phyloP scores from a whole-genome alignment of 2,888 invertebrate species.

The Nephrotoma appendiculata region DNA sequence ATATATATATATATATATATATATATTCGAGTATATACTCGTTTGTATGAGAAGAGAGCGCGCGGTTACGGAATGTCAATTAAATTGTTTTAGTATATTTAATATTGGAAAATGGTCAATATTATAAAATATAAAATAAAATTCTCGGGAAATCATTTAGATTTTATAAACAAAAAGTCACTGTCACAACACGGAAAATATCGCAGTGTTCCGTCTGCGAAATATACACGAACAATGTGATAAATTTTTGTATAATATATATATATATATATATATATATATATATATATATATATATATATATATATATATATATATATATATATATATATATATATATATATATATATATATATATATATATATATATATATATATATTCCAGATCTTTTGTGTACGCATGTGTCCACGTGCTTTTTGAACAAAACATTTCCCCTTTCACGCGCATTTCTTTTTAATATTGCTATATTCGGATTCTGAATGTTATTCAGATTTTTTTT shows the following conservation, averaged over 20 bases:
- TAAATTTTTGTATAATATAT: neutral
- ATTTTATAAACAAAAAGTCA: neutral
- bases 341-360: too few relatives aligned
- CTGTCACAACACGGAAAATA: neutral
- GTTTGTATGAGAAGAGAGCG: neutral
- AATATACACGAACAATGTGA: neutral
- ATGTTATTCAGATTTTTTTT: neutral
- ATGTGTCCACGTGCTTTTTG: neutral
- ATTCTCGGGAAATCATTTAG: neutral
- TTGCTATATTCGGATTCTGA: neutral
- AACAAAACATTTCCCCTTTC: neutral
- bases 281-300: too few relatives aligned
- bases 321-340: too few relatives aligned
- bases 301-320: too few relatives aligned
- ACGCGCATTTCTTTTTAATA: neutral
- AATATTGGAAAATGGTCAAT: neutral
- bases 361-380: too few relatives aligned
- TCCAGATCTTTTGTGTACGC: neutral
- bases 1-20: too few relatives aligned
- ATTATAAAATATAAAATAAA: neutral
- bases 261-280: too few relatives aligned
- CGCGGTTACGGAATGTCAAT: neutral
- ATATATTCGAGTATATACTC: neutral
- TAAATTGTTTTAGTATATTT: neutral
- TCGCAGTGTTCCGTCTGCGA: neutral